Conservation (phyloP, 2,888 invertebrate species). For the Agrotis puta region DNA sequence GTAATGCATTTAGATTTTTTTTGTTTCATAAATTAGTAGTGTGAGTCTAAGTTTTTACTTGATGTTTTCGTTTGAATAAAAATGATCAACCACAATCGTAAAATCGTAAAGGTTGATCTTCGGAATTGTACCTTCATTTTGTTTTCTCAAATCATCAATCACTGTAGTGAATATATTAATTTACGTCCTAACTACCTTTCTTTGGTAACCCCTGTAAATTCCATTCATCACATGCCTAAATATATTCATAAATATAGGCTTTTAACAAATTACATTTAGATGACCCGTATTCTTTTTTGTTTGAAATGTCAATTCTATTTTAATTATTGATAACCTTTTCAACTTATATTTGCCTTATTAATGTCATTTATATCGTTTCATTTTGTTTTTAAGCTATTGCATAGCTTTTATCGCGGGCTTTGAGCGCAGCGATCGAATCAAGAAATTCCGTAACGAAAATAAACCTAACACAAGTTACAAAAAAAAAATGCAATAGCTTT, state of each 20-base stretch:
- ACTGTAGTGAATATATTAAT: not conserved
- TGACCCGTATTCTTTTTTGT: not conserved
- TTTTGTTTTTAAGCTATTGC: not conserved
- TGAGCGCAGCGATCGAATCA: too few species aligned
- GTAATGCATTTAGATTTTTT: too few species aligned
- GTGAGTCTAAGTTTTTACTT: too few species aligned
- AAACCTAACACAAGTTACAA: too few species aligned
- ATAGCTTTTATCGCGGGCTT: too few species aligned
- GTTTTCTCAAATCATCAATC: not conserved
- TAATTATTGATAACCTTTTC: not conserved
- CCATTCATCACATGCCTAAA: constrained; percentile 6
- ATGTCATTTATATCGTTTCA: not conserved
- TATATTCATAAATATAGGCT: constrained; percentile 11
- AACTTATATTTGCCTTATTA: not conserved
- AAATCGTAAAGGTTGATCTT: too few species aligned
- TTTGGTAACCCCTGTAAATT: not conserved
- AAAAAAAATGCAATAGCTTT: too few species aligned
- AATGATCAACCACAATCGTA: too few species aligned
- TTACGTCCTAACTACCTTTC: not conserved
- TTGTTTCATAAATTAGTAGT: too few species aligned
- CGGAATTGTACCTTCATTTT: not conserved
- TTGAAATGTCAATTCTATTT: constrained; percentile 12
- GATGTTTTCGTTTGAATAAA: too few species aligned
- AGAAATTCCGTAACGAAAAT: too few species aligned
- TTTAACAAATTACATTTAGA: constrained; percentile 13